Evolutionary conservation across 2,888 invertebrate genomes (phyloP), one percentile per base, ranked within the genome.

Genomic region (Lasioglossum morio): DNA sequence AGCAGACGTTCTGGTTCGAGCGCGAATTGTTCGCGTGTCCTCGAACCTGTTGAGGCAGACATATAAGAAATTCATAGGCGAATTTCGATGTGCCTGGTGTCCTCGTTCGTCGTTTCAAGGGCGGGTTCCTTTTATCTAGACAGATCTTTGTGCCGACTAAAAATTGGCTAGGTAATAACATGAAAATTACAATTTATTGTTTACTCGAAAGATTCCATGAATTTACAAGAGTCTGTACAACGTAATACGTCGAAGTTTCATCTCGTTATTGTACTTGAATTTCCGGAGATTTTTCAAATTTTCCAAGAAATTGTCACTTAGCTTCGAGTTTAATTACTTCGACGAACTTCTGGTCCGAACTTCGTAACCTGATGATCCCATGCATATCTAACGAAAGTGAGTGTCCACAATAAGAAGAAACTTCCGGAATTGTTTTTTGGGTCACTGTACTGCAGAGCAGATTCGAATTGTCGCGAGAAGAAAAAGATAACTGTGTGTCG

Each of bases 1-100:
- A 34, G 23, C 23, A 23, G 69, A 37, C 69, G 19, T 69, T 69
- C 37, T 4, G 19, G 10, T 23, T 10, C 23, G 37, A 69, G 37
- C 19, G 69, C 69, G 37, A 37, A 69, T 69, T 69, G 69, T 69
- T 37, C 69, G 69, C 69, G 37, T 37, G 69, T 69, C 37, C 37
- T 37, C 10, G 23, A 37, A 23, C 37, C 23, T 4, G 37, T 23
- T 69, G 23, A 37, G 10, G 19, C 23, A 12, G 37, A 69, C 37
- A 34, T 30, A 34, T 34, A 66, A 23, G 66, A 69, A 69, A 69
- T 69, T 37, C 69, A 69, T 37, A 23, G 12, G 23, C n/a, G 37
- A 69, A 69, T 53, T 23, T 69, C 23, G 23, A 69, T 0, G 37
- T 1, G 23, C 16, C 8, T 23, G 34, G 10, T 69, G 37, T 34